A percentile compares a stretch with the other conserved stretches of the same genome.
Conservation (phyloP, 2,113 vertebrate species). For the human region GRCh38 chr16:27290001-27290500, state of each 20-base stretch:
- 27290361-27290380: background rate
- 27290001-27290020: background rate
- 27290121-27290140: background rate
- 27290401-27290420: background rate
- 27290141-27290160: background rate
- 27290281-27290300: background rate
- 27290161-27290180: background rate
- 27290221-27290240: background rate
- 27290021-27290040: background rate
- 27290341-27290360: background rate
- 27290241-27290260: background rate
- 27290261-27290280: background rate
- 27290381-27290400: background rate
- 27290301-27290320: background rate
- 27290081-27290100: background rate
- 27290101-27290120: background rate
- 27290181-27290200: background rate
- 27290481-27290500: background rate
- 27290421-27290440: background rate
- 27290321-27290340: background rate
- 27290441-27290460: background rate
- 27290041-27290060: background rate
- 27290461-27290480: background rate
- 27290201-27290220: background rate
- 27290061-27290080: accelerated